Percentiles rank a stretch among this genome's conserved stretches.
Evolutionary conservation across 2,113 vertebrate species (phyloP).

Genomic region (Phylloscopus trochiloides): DNA sequence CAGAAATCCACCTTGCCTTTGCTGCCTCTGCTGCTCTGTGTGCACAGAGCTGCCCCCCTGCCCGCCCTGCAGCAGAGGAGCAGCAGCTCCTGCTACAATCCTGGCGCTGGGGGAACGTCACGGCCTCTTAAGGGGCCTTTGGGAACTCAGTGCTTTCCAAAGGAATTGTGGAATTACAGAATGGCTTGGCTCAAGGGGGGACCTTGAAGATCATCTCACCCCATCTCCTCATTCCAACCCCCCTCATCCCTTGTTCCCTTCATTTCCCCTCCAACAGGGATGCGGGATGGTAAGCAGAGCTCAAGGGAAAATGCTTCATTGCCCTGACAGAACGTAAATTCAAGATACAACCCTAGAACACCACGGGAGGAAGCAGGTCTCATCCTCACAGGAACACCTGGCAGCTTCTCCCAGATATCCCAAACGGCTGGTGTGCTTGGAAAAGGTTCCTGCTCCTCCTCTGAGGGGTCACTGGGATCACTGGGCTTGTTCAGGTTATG

Average conservation of each 20-base stretch:
- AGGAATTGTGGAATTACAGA: neutral
- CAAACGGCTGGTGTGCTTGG: neutral
- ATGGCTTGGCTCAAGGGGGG: neutral
- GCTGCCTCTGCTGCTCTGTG: neutral
- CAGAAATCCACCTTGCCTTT: neutral
- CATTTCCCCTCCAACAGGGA: neutral
- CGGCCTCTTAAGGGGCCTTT: neutral
- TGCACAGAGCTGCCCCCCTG: neutral
- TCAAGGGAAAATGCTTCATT: neutral
- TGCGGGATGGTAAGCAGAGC: neutral
- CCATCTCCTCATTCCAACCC: neutral
- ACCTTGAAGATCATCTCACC: neutral
- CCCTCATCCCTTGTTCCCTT: neutral
- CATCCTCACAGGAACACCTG: neutral
- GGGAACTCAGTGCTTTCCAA: neutral
- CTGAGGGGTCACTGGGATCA: neutral
- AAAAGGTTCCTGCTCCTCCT: neutral
- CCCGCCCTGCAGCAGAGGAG: neutral
- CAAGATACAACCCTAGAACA: neutral
- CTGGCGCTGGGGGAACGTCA: fast-evolving
- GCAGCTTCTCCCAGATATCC: neutral
- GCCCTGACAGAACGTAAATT: neutral
- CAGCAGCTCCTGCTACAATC: neutral
- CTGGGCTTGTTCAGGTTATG: neutral
- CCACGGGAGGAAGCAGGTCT: neutral